Percentiles rank a stretch among this genome's conserved stretches.
These are phyloP conservation scores for Hafferia zeledoni DNA, from an alignment of 2,797 vertebrate genomes.

Conservation along the genomic window DNA sequence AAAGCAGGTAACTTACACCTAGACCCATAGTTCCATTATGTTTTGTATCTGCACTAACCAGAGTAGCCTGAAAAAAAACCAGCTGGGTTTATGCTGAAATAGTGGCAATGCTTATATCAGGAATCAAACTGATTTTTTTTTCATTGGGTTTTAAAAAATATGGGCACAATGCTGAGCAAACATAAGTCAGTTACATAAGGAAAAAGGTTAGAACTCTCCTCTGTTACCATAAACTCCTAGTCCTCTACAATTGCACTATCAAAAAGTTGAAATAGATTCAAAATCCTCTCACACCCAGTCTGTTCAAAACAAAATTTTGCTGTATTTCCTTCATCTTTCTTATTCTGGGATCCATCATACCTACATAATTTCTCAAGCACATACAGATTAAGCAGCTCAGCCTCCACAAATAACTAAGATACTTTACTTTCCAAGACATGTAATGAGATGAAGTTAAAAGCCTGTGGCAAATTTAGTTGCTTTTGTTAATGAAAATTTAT, in stretches of 20 bases:
- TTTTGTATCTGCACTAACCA: neutral
- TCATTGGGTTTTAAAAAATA: neutral
- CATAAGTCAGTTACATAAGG: neutral
- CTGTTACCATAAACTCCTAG: neutral
- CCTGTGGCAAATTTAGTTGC: slow-evolving; percentile 8
- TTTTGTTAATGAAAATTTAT: slow-evolving; percentile 39
- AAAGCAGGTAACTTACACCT: neutral
- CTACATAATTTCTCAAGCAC: neutral
- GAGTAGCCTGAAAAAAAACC: neutral
- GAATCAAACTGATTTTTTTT: neutral
- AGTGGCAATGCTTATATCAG: neutral
- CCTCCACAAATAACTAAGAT: neutral
- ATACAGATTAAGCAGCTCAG: neutral
- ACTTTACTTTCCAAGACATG: neutral
- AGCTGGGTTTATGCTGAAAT: neutral
- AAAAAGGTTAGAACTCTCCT: neutral
- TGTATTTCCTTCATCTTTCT: neutral
- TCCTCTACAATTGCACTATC: neutral
- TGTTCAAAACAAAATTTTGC: neutral
- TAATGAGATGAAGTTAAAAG: neutral
- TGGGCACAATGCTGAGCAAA: neutral
- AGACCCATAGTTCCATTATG: neutral
- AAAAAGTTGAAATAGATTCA: neutral
- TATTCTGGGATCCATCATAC: neutral
- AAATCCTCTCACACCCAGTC: neutral